phyloP scores from a whole-genome alignment of 2,113 vertebrate genomes.

The Xenotilapia longispinis region DNA sequence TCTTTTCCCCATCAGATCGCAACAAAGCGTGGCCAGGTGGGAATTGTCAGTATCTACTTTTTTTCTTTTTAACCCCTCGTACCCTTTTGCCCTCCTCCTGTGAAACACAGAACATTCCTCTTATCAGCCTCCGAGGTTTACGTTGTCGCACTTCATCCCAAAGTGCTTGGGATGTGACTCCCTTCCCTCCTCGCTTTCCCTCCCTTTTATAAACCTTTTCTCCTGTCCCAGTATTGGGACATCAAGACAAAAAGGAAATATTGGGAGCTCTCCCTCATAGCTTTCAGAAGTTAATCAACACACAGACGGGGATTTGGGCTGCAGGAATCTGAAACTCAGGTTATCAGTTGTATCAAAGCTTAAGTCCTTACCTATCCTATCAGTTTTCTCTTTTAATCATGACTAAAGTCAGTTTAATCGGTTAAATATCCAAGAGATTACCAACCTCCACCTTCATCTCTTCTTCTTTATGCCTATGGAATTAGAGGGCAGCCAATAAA shows the following conservation, averaged over 20 bases:
- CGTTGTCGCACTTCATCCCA: conserved; percentile 4
- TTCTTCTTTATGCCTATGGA: not conserved
- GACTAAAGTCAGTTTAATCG: not conserved
- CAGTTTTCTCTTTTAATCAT: not conserved
- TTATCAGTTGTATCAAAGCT: not conserved
- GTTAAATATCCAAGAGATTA: not conserved
- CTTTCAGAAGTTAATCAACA: conserved; percentile 54
- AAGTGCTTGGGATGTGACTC: conserved; percentile 5
- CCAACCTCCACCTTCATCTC: not conserved
- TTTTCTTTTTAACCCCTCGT: not conserved
- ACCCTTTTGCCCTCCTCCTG: not conserved
- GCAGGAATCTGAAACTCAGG: not conserved
- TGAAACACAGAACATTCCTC: not conserved
- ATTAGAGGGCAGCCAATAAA: not conserved
- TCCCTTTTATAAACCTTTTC: not conserved
- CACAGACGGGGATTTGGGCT: not conserved
- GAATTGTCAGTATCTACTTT: conserved; percentile 58
- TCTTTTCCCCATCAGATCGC: conserved; percentile 72
- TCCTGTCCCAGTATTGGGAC: conserved; percentile 42
- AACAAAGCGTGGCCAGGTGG: conserved; percentile 76
- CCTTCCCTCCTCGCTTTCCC: not conserved
- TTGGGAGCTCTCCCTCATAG: conserved; percentile 35
- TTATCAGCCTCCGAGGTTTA: not conserved
- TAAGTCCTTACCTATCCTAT: not conserved
- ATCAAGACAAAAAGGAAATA: conserved; percentile 19